These are phyloP conservation scores for Helarctos malayanus DNA, from an alignment of 2,797 vertebrate genomes.

Conservation along the genomic window DNA sequence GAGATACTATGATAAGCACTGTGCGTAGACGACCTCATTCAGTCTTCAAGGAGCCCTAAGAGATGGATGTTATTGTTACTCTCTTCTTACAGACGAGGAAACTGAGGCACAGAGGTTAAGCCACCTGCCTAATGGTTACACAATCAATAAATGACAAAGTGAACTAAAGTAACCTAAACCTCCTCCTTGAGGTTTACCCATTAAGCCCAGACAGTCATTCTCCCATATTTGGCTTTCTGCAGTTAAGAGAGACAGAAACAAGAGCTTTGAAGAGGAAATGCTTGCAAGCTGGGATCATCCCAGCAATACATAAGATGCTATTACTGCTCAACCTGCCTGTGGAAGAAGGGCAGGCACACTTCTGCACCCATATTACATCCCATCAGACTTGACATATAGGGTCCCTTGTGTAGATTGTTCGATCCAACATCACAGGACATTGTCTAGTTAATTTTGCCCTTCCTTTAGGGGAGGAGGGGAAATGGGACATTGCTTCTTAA, in stretches of 20 bases:
- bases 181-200: neutral
- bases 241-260: neutral
- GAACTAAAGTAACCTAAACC: neutral
- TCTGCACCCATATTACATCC: no score
- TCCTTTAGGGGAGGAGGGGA: neutral
- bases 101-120: neutral
- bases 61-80: neutral
- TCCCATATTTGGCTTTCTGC: neutral
- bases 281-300: no score
- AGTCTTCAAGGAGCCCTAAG: neutral
- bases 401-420: no score
- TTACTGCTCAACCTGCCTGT: rapidly evolving
- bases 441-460: neutral
- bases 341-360: no score
- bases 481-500: neutral
- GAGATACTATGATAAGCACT: neutral
- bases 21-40: rapidly evolving
- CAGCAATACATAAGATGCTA: rapidly evolving
- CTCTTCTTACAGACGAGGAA: neutral
- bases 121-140: neutral
- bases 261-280: neutral
- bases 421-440: no score
- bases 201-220: neutral
- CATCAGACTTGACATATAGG: neutral
- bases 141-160: neutral